Evolutionary conservation across 2,888 invertebrate species (phyloP).

Genomic region (Nebria salina): DNA sequence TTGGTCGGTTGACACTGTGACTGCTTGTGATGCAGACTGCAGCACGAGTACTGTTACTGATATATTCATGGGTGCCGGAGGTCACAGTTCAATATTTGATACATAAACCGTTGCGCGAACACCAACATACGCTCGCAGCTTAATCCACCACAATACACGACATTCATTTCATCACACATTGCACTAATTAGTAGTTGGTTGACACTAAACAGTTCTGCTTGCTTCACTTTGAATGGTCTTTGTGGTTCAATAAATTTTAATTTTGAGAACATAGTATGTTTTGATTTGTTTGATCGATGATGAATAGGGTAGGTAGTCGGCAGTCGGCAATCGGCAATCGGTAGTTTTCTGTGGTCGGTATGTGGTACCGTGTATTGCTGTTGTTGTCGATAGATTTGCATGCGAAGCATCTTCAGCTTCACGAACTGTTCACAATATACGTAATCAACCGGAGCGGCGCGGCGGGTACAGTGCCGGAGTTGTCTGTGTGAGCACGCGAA

Average conservation of each 20-base stretch:
- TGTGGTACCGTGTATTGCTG: conserved; percentile 2
- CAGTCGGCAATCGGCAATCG: too few species aligned
- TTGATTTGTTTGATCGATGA: too few species aligned
- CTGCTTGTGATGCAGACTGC: conserved; percentile 39
- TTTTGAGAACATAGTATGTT: too few species aligned
- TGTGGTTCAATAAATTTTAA: too few species aligned
- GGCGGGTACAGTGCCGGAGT: neutral
- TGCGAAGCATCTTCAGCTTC: conserved; percentile 34
- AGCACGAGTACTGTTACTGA: conserved; percentile 38
- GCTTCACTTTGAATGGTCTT: too few species aligned
- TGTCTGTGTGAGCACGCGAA: neutral
- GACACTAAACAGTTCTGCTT: too few species aligned
- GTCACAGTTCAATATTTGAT: conserved; percentile 46
- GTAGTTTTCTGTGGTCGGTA: neutral
- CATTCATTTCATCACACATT: neutral
- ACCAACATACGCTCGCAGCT: neutral
- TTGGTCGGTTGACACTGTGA: neutral
- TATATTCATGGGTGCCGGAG: conserved; percentile 40
- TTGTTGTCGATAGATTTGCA: conserved; percentile 35
- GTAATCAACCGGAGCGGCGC: conserved; percentile 23
- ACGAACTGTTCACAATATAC: conserved; percentile 39
- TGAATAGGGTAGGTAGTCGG: too few species aligned
- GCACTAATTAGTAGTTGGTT: neutral
- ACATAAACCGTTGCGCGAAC: conserved; percentile 28
- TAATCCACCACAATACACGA: neutral